Evolutionary conservation across 2,888 invertebrate species (phyloP).

Genomic region (Lasioglossum leucozonium): DNA sequence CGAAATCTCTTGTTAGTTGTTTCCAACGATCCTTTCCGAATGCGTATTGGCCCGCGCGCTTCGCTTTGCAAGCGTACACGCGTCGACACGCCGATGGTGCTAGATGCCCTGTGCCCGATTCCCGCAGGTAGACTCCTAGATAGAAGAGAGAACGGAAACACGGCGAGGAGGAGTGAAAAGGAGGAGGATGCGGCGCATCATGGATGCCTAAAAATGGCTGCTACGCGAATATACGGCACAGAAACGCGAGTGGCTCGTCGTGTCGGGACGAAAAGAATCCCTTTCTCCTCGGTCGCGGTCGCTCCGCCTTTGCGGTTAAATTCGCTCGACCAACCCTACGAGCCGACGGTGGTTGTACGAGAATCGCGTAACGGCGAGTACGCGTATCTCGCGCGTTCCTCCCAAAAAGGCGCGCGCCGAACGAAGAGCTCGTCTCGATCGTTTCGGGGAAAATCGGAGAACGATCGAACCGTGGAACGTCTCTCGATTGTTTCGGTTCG

Average conservation of each 20-base stretch:
- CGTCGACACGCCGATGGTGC: too few species aligned
- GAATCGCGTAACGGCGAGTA: not conserved
- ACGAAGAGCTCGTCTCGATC: not conserved
- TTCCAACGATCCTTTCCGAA: not conserved
- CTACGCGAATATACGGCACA: slow-evolving; percentile 37
- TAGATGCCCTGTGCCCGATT: too few species aligned
- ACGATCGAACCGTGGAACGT: not conserved
- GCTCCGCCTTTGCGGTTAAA: slow-evolving; percentile 80
- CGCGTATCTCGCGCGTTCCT: not conserved
- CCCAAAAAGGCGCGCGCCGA: not conserved
- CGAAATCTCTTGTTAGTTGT: not conserved
- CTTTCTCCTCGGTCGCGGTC: slow-evolving; percentile 61
- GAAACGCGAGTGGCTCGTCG: slow-evolving; percentile 71
- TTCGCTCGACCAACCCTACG: slow-evolving; percentile 30
- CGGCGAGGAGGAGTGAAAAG: not conserved
- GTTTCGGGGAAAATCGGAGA: not conserved
- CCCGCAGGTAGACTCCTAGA: not conserved
- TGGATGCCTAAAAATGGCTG: slow-evolving; percentile 79
- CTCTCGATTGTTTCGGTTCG: not conserved
- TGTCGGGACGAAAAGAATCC: slow-evolving; percentile 68
- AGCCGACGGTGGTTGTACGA: not conserved
- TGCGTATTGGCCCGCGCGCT: too few species aligned
- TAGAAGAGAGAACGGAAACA: not conserved
- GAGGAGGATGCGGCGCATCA: slow-evolving; percentile 41
- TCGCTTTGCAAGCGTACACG: too few species aligned